These are phyloP conservation scores for Embiotoca jacksoni DNA, from an alignment of 2,113 vertebrate species.

Conservation along the genomic window DNA sequence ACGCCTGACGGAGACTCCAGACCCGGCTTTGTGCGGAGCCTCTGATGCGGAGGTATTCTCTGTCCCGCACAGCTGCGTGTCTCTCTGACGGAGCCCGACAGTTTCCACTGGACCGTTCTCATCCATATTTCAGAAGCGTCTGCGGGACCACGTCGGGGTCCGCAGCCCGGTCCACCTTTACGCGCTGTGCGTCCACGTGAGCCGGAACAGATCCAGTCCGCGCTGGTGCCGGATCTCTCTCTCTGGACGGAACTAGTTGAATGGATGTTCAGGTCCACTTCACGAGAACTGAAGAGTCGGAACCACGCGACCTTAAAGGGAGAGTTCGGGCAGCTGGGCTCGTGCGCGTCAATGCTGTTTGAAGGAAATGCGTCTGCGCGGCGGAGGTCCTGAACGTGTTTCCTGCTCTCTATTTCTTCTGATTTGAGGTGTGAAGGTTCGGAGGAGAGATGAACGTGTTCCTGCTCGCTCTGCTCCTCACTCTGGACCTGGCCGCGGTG, in stretches of 20 bases:
- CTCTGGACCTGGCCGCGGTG: constrained; percentile 90
- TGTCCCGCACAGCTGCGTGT: constrained; percentile 46
- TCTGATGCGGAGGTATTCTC: constrained; percentile 73
- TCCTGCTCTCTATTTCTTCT: constrained; percentile 11
- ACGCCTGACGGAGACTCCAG: no score
- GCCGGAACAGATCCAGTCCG: constrained; percentile 15
- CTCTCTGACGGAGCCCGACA: constrained; percentile 5
- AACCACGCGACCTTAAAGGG: not conserved
- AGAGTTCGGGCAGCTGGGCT: not conserved
- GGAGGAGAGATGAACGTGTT: constrained; percentile 91
- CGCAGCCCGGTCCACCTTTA: constrained; percentile 26
- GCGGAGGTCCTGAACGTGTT: not conserved
- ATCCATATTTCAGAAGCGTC: not conserved
- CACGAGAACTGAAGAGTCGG: constrained; percentile 10
- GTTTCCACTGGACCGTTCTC: not conserved
- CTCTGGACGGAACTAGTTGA: constrained; percentile 7
- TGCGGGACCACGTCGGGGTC: not conserved
- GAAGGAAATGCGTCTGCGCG: constrained; percentile 30
- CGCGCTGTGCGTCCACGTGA: constrained; percentile 32
- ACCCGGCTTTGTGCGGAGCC: not conserved
- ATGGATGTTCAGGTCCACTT: constrained; percentile 68
- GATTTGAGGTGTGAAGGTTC: not conserved
- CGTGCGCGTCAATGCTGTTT: constrained; percentile 25
- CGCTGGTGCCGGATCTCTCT: not conserved
- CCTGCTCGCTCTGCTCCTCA: constrained; percentile 88